Evolutionary conservation across 2,888 invertebrate genomes (phyloP), one percentile per base, ranked within the genome.

Genomic region (Chesias legatella): DNA sequence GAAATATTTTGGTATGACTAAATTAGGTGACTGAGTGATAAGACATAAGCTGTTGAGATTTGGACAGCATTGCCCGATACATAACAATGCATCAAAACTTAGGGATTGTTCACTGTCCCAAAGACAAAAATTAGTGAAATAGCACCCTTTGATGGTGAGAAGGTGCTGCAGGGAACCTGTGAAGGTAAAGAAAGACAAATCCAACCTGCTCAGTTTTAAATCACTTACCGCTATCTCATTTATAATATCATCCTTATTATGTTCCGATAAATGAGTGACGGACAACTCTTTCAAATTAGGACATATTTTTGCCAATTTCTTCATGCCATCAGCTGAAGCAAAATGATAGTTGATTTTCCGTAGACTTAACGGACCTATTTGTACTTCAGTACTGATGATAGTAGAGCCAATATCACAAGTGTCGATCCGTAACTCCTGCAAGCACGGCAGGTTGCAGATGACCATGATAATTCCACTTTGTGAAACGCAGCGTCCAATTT

Each of bases 401-500:
- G 86, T 88, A 0, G 88, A 81, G 11, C 88, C 88, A 33, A 89
- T 79, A 59, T 89, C 88, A 57, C 89, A 88, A 24, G 88, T 88
- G 58, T 89, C 88, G 33, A 89, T 85, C 33, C 73, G 63, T 21
- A 89, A 58, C 33, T 88, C 88, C 60, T 88, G 84, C 49, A 89
- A 66, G 47, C 70, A 68, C 2, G 86, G 88, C 23, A 89, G 73
- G 43, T 73, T 69, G 20, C 71, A 71, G 36, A 88, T 69, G 17
- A 88, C 53, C 72, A 70, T 75, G 31, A 85, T 78, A 27, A 89
- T 83, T 5, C 88, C 89, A 3, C 73, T 57, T 64, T 86, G 88
- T 1, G 89, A 81, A 9, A 88, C 83, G 45, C 85, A 88, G 7
- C 81, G 72, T 28, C 88, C 86, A 17, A 83, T 74, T 34, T 82